Percentiles rank a stretch among this genome's conserved stretches.
Evolutionary conservation across 2,113 vertebrate genomes (phyloP).

Genomic region (Clarias batrachus): DNA sequence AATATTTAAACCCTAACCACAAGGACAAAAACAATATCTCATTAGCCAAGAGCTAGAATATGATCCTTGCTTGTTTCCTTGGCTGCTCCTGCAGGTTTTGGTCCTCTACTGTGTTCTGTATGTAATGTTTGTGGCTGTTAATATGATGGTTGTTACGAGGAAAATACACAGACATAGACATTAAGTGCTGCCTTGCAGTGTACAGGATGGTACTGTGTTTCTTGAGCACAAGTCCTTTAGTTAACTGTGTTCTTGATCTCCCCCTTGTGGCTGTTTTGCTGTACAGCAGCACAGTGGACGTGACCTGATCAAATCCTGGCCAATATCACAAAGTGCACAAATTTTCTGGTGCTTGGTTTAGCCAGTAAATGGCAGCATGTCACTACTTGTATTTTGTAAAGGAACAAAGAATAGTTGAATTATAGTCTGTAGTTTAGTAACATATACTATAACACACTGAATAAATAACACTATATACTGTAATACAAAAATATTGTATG

Average conservation of each 20-base stretch:
- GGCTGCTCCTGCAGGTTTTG: not conserved
- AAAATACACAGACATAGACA: not conserved
- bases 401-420: not conserved
- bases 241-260: conserved; percentile 66
- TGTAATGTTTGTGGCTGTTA: not conserved
- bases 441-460: no score
- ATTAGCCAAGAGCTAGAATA: not conserved
- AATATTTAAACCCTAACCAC: not conserved
- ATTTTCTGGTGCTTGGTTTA: not conserved
- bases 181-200: not conserved
- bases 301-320: not conserved
- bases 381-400: not conserved
- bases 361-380: not conserved
- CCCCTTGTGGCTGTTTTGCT: conserved; percentile 65
- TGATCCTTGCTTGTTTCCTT: not conserved
- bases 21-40: not conserved
- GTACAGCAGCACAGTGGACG: conserved; percentile 41
- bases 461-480: not conserved
- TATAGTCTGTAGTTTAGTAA: not conserved
- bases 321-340: not conserved
- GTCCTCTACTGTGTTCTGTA: not conserved
- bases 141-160: not conserved
- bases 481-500: not conserved
- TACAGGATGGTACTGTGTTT: not conserved
- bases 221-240: conserved; percentile 46